Base-by-base conservation (phyloP, 2,888 invertebrate species). In the Xanthia icteritia region DNA sequence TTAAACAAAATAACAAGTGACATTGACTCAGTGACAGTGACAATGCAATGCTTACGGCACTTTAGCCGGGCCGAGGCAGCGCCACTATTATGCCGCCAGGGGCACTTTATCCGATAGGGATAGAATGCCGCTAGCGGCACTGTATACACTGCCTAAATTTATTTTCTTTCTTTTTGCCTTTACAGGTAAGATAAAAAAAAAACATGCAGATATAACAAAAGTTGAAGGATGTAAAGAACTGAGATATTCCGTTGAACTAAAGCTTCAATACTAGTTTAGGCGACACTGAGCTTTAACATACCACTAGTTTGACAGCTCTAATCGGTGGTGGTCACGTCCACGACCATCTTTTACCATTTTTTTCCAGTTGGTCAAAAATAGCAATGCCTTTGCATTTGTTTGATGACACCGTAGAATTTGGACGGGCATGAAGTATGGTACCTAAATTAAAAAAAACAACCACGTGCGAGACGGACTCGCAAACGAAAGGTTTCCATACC, bases 241-340 rank as follows among this genome's bases (percentile, higher is more conserved):
- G 20, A 61, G 23, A 63, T 23, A 31, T 31, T 23, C 23, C 23
- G 48, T 42, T 42, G 13, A 58, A 8, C 20, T 58, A 42, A 31
- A 27, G 8, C 23, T 13, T 66, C 0, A 8, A 51, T 51, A 67
- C 6, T 15, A 31, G 23, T 70, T 64, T 64, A 45, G 31, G 13
- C 17, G 66, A 67, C 45, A 48, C 20, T 36, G 11, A 70, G 23
- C 17, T 58, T 65, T 9, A 20, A 23, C 20, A 31, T 48, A 8
- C 8, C 36, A 77, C 27, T 20, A 48, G 60, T 77, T 77, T 67
- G 23, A 76, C 36, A 17, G 64, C 5, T 56, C 17, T 3, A 23
- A 60, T 27, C 36, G 20, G n/a, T 39, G 5, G 3, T 20, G 20
- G 1, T 23, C 15, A 9, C 27, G 39, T 39, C 8, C 13, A 36